A percentile compares a stretch with the other conserved stretches of the same genome.
These are phyloP conservation scores for Halichondria panicea DNA, from an alignment of 37 sponge, comb jelly and placozoan genomes.

Conservation along the genomic window DNA sequence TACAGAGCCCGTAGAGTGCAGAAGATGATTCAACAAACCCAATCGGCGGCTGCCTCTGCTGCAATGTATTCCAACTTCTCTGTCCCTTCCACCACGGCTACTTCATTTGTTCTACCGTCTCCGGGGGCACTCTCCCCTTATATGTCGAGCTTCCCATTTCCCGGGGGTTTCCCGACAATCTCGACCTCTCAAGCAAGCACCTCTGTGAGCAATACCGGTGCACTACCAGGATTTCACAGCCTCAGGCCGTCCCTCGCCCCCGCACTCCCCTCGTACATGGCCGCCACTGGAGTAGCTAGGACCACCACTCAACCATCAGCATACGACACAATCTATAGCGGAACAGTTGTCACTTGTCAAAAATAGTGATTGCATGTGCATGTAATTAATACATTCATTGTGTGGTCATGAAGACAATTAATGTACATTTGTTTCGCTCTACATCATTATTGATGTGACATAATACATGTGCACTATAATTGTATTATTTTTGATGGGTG, in stretches of 20 bases:
- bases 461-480: too few species aligned
- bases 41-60: background rate
- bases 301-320: too few species aligned
- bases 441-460: too few species aligned
- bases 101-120: background rate
- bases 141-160: slow-evolving; percentile 21
- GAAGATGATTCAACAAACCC: slow-evolving; percentile 27
- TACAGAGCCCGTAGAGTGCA: slow-evolving; percentile 53
- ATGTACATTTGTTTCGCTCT: too few species aligned
- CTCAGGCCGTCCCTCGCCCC: slow-evolving; percentile 1
- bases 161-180: slow-evolving; percentile 2
- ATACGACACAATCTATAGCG: too few species aligned
- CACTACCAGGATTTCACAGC: slow-evolving; percentile 6
- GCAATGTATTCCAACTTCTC: slow-evolving; percentile 27
- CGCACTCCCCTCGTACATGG: too few species aligned
- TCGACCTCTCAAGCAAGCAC: background rate
- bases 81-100: background rate
- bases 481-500: too few species aligned
- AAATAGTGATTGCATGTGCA: too few species aligned
- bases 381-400: too few species aligned
- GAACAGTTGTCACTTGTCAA: too few species aligned
- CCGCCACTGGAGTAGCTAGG: too few species aligned
- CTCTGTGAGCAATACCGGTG: background rate
- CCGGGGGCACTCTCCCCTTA: slow-evolving; percentile 23
- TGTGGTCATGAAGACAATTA: too few species aligned